A percentile compares a stretch with the other conserved stretches of the same genome.
Conservation (phyloP, 2,888 invertebrate species). For the Eilema griseolum region DNA sequence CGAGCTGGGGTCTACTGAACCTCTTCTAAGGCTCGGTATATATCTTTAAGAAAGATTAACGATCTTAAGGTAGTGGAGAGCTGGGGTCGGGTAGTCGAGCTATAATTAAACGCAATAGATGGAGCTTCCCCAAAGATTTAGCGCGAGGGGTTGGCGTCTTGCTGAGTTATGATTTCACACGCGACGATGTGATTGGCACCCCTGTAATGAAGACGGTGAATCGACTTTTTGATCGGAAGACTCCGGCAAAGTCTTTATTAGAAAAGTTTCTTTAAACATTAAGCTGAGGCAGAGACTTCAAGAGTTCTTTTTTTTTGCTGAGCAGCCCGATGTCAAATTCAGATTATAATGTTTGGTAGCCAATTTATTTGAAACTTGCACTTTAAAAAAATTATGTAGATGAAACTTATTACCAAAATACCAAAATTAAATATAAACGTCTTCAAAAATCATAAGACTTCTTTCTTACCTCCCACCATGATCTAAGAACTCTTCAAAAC, state of each 20-base stretch:
- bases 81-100: conserved; percentile 73
- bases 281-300: conserved; percentile 26
- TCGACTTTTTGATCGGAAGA: conserved; percentile 64
- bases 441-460: background rate
- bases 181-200: conserved; percentile 81
- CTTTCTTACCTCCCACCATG: too few relatives aligned
- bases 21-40: conserved; percentile 77
- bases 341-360: background rate
- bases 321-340: background rate
- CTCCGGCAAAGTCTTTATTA: conserved; percentile 42
- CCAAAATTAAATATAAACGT: background rate
- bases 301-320: conserved; percentile 12
- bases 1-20: conserved; percentile 69
- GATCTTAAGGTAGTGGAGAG: conserved; percentile 82
- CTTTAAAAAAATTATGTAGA: background rate
- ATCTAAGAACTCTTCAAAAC: too few relatives aligned
- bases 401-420: background rate
- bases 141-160: conserved; percentile 79
- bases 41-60: conserved; percentile 87
- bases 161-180: conserved; percentile 86
- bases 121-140: conserved; percentile 84
- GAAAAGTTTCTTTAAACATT: conserved; percentile 49
- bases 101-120: conserved; percentile 86
- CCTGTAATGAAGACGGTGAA: conserved; percentile 74
- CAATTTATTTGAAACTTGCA: background rate